Base-by-base conservation (phyloP, 2,888 invertebrate genomes). In the Tethea ocularis region DNA sequence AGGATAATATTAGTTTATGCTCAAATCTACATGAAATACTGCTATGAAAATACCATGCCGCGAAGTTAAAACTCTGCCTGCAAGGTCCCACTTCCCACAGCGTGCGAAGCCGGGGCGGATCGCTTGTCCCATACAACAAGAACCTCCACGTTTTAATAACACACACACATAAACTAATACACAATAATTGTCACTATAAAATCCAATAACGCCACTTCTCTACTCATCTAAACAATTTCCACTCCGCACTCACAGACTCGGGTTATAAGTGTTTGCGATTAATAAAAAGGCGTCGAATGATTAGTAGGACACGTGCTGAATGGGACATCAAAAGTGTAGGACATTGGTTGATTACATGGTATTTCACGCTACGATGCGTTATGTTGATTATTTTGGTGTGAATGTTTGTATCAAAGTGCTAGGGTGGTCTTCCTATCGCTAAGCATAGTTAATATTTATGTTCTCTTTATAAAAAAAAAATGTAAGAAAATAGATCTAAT, bases 211-310 rank as follows among this genome's bases (percentile, higher is more conserved):
- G 23, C n/a, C 52, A 24, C 52, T 52, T 20, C 46, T 71, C 75
- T 10, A 46, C 10, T 38, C 38, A 7, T 38, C 38, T 41, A 41
- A 41, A 41, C 41, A 41, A 41, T 41, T 41, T 41, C 7, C 46
- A 8, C 7, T 46, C 20, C 20, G 10, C 46, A 46, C 46, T 46
- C 46, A 17, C 7, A 10, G 20, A 20, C 20, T 24, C 66, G 66
- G 64, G 66, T 61, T 62, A 63, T 66, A 67, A 75, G 68, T 71
- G 71, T 68, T 69, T 66, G 69, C 61, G 52, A 67, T 68, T 78
- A 74, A 75, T 78, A 74, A 78, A 78, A 79, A 80, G 75, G 78
- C 77, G 78, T 75, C 69, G 60, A 75, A 75, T 70, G 77, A 77
- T 79, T 66, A 69, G 59, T 36, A 10, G 17, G 77, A 57, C 78